Conservation (phyloP, 2,113 vertebrate genomes). For the Columba livia region DNA sequence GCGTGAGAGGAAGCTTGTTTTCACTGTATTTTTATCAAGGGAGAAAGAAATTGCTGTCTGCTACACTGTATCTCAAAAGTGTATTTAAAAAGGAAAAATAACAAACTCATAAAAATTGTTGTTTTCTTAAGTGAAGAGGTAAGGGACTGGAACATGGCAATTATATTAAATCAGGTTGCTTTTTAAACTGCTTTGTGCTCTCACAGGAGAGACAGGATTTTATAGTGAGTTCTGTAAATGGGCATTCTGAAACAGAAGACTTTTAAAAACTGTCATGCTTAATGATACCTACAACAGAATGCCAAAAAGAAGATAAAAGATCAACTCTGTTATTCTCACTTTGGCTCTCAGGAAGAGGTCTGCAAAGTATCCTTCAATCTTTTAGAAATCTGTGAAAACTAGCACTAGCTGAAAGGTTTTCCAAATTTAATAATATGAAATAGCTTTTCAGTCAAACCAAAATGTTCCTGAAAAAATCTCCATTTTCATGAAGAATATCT, state of each 20-base stretch:
- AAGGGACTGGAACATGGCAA: constrained; percentile 38
- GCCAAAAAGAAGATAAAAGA: constrained; percentile 59
- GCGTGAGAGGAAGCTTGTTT: neutral
- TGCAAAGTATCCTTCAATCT: constrained; percentile 24
- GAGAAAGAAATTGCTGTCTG: constrained; percentile 14
- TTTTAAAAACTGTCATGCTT: constrained; percentile 50
- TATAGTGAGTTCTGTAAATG: constrained; percentile 16
- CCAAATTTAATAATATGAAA: neutral
- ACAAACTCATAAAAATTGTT: constrained; percentile 47
- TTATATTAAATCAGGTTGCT: constrained; percentile 57
- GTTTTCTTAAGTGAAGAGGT: constrained; percentile 53
- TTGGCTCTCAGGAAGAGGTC: constrained; percentile 26
- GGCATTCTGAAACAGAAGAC: constrained; percentile 43
- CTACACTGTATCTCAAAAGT: neutral
- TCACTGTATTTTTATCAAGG: constrained; percentile 4
- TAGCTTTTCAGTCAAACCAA: neutral
- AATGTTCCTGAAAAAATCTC: neutral
- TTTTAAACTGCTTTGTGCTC: constrained; percentile 42
- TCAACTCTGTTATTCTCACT: constrained; percentile 30
- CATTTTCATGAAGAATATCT: neutral
- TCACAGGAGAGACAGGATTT: constrained; percentile 21
- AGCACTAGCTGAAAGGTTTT: constrained; percentile 9
- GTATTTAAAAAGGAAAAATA: constrained; percentile 43
- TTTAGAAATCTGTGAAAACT: constrained; percentile 26
- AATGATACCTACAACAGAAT: constrained; percentile 56